Evolutionary conservation across 2,797 vertebrate species (phyloP).

Genomic region (Sebastes trivittatus): DNA sequence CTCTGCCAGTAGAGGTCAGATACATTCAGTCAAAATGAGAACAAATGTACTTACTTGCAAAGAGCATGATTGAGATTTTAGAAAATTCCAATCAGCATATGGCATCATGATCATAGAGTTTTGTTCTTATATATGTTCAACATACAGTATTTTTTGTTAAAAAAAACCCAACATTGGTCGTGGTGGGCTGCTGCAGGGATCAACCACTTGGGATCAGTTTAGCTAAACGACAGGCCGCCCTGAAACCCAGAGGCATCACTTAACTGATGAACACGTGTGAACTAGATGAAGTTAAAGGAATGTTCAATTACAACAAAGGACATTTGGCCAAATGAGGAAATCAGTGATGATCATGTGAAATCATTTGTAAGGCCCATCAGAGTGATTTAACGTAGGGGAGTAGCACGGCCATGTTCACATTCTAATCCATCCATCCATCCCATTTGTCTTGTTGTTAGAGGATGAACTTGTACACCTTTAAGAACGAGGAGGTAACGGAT

Average conservation of each 20-base stretch:
- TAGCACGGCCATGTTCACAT: not conserved
- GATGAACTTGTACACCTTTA: slow-evolving; percentile 11
- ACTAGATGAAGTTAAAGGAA: slow-evolving; percentile 1
- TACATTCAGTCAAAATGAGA: slow-evolving; percentile 31
- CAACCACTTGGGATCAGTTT: slow-evolving; percentile 4
- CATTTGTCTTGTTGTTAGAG: not conserved
- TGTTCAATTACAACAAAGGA: slow-evolving; percentile 20
- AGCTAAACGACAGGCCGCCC: not conserved
- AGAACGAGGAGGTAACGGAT: not conserved
- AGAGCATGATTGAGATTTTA: not conserved
- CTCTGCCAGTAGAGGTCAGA: not conserved
- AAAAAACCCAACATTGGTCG: not conserved
- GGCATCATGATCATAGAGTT: not conserved
- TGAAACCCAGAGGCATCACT: slow-evolving; percentile 6
- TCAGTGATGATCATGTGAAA: slow-evolving; percentile 15
- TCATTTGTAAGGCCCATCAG: slow-evolving; percentile 3
- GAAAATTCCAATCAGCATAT: not conserved
- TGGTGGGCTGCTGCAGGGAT: not conserved
- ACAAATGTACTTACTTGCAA: not conserved
- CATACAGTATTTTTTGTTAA: not conserved
- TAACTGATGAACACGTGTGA: not conserved
- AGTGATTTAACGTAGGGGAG: slow-evolving; percentile 14
- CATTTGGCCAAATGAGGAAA: slow-evolving; percentile 27
- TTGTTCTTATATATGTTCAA: not conserved
- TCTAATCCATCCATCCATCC: slow-evolving; percentile 22